Base-by-base conservation (phyloP, 2,888 invertebrate genomes). In the Sinotaia quadrata region DNA sequence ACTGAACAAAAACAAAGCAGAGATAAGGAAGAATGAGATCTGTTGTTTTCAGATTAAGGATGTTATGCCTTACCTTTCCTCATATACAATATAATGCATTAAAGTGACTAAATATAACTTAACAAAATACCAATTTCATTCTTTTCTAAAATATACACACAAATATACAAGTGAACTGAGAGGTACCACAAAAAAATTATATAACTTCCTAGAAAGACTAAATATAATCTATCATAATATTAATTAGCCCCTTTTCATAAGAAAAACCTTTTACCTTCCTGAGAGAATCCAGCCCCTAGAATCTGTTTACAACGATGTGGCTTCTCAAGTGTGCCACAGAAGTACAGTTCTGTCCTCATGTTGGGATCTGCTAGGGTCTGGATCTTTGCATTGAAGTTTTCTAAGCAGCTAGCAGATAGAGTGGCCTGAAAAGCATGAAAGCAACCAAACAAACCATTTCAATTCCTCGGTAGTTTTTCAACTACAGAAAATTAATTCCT, bases 311-410 rank as follows among this genome's bases (percentile, higher is more conserved):
- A 73, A 44, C 84, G 72, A 12, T 82, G 77, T 10, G 84, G 82
- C 58, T 78, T 75, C 52, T 83, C 82, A 31, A 80, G 68, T 1
- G 81, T 78, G 10, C 85, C 84, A 77, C 84, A 85, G 76, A 75
- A 84, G 74, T 85, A 87, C 24, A 86, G 74, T 49, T 82, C 79
- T 21, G 80, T 79, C 12, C 82, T 77, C 79, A 84, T 79, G 33
- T 74, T 59, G 4, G 82, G 78, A 54, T 85, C 82, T 2, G 65
- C 51, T 61, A 85, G 65, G 15, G 37, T 67, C 27, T 67, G 67
- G 12, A 78, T 65, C 24, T 67, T 69, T 21, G 69, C 75, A 10
- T 72, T 60, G 69, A 81, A 80, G 21, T 67, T 71, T 56, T 80
- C 81, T 52, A 75, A 75, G 7, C 78, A 72, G 7, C 67, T 69